Base-by-base conservation (phyloP, 2,113 vertebrate species). In the Rhadina sibilatrix region DNA sequence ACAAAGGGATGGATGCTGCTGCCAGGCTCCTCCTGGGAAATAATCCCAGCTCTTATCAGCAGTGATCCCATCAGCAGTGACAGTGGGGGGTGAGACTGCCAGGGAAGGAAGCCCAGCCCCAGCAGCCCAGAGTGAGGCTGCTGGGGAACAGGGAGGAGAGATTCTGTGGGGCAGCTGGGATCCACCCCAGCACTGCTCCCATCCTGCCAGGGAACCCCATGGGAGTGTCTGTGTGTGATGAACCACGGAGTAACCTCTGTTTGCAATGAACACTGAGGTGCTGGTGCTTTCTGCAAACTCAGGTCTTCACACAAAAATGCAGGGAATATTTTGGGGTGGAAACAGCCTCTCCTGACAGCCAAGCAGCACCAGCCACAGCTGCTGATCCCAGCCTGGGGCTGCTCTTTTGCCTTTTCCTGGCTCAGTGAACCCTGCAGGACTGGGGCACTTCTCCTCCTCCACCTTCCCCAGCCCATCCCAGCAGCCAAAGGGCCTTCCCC, bases 391-490 rank as follows among this genome's bases (percentile, higher is more conserved):
- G 37, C 70, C 69, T 27, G 68, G 70, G 66, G 63, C 13, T 42
- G 21, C 65, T 80, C 70, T 24, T 28, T 23, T 72, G 70, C 66
- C 49, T 54, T 54, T 75, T 77, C 87, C 40, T 3, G 52, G 77
- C 93, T 84, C 87, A 61, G 89, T 23, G 78, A 87, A 35, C 33
- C 49, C 65, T 38, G 52, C 91, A 79, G 93, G 76, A 87, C 92
- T 18, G 2, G 19, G 95, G 12, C 68, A 71, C 74, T 93, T 71
- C 93, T 54, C n/a, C 54, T 52, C 35, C 93, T 83, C 92, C 94
- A 17, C 59, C 85, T 71, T 47, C 87, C 89, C 93, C 31, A 37
- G 89, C n/a, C 76, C 85, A 49, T 27, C 77, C 28, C 0, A n/a
- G 77, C 46, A 31, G 13, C 9, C 86, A 54, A 49, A 80, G 46